phyloP scores from a whole-genome alignment of 2,113 vertebrate species.

The Camelus bactrianus region DNA sequence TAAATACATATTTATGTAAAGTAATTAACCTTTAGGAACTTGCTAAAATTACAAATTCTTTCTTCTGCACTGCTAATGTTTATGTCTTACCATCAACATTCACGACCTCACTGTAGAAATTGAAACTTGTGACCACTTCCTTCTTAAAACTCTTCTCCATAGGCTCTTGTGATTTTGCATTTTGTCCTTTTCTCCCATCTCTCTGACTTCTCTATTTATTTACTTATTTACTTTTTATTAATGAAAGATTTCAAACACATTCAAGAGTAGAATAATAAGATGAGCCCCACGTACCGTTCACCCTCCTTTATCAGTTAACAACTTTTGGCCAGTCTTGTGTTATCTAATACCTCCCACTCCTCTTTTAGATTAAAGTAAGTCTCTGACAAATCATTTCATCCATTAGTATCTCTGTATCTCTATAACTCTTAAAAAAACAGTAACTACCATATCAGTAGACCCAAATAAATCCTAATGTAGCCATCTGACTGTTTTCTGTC shows the following conservation, averaged over 20 bases:
- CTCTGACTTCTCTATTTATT: neutral
- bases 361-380: slow-evolving; percentile 28
- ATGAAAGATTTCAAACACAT: neutral
- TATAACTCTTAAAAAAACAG: neutral
- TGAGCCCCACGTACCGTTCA: neutral
- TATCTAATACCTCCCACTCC: neutral
- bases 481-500: neutral
- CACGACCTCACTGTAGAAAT: neutral
- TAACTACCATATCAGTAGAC: neutral
- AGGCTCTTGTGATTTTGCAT: neutral
- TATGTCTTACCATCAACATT: neutral
- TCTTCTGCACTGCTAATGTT: neutral
- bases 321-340: neutral
- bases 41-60: neutral
- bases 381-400: neutral
- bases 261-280: slow-evolving; percentile 11
- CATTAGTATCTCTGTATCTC: neutral
- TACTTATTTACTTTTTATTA: neutral
- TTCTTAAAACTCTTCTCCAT: neutral
- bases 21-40: neutral
- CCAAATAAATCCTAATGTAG: neutral
- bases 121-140: neutral
- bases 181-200: neutral
- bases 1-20: slow-evolving; percentile 21
- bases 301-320: neutral